These are phyloP conservation scores for Hydrochoerus hydrochaeris DNA, from an alignment of 2,113 vertebrate species.

Conservation along the genomic window DNA sequence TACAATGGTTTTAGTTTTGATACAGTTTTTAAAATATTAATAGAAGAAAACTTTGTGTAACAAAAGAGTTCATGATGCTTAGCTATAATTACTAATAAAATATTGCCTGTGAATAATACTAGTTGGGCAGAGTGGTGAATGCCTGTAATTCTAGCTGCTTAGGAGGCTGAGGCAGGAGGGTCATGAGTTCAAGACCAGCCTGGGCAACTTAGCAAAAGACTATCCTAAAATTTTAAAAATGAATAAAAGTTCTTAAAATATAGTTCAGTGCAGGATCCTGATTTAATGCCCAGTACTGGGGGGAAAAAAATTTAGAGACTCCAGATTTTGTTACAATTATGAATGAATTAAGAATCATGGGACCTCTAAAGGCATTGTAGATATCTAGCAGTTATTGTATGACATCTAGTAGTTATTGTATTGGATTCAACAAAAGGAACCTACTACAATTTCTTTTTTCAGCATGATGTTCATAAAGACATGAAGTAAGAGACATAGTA, in stretches of 20 bases:
- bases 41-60: slow-evolving; percentile 52
- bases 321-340: not conserved
- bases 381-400: slow-evolving; percentile 24
- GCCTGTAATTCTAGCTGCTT: not conserved
- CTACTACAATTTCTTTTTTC: slow-evolving; percentile 63
- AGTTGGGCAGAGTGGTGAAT: not conserved
- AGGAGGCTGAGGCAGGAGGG: not conserved
- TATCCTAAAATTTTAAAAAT: not conserved
- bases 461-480: slow-evolving; percentile 14
- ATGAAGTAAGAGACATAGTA: no score
- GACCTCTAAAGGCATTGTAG: not conserved
- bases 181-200: not conserved
- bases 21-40: slow-evolving; percentile 25
- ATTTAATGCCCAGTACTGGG: not conserved
- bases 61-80: slow-evolving; percentile 13
- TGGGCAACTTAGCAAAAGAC: not conserved
- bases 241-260: not conserved
- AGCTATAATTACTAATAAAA: not conserved
- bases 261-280: not conserved
- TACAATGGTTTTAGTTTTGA: slow-evolving; percentile 5
- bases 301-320: not conserved
- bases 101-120: not conserved
- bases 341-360: slow-evolving; percentile 43
- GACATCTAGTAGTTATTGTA: slow-evolving; percentile 19
- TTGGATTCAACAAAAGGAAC: slow-evolving; percentile 67